A percentile compares a stretch with the other conserved stretches of the same genome.
Evolutionary conservation across 2,113 vertebrate genomes (phyloP).

Genomic region (Octodon degus): DNA sequence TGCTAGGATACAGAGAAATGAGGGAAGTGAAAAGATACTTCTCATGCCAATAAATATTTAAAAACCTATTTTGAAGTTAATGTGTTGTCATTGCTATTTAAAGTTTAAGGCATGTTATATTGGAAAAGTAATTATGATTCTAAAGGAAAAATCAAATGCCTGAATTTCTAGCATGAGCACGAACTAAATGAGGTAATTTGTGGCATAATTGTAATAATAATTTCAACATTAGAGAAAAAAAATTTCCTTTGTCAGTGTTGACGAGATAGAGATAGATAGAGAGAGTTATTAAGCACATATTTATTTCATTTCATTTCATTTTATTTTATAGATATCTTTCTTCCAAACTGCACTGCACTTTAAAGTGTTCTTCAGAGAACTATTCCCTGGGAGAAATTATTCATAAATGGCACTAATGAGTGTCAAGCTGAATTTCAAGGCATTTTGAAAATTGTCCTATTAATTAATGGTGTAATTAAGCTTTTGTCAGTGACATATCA

Average conservation of each 20-base stretch:
- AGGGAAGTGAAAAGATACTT: not conserved
- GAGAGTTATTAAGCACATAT: conserved; percentile 64
- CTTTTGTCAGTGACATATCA: conserved; percentile 99
- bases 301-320: conserved; percentile 53
- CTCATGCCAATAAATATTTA: conserved; percentile 55
- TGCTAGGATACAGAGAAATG: not conserved
- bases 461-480: conserved; percentile 99
- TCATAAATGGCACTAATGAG: conserved; percentile 93
- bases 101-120: conserved; percentile 12
- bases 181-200: not conserved
- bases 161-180: conserved; percentile 44
- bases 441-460: conserved; percentile 96
- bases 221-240: conserved; percentile 70
- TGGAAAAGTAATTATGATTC: conserved; percentile 56
- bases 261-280: not conserved
- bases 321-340: conserved; percentile 68
- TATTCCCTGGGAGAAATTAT: conserved; percentile 88
- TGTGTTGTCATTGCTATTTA: conserved; percentile 40
- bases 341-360: conserved; percentile 81
- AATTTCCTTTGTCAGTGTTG: conserved; percentile 28
- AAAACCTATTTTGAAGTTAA: conserved; percentile 59
- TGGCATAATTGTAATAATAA: conserved; percentile 27
- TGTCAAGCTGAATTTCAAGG: conserved; percentile 91
- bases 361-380: conserved; percentile 83
- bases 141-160: not conserved